Base-by-base conservation (phyloP, 2,888 invertebrate species). In the Tachina fera region DNA sequence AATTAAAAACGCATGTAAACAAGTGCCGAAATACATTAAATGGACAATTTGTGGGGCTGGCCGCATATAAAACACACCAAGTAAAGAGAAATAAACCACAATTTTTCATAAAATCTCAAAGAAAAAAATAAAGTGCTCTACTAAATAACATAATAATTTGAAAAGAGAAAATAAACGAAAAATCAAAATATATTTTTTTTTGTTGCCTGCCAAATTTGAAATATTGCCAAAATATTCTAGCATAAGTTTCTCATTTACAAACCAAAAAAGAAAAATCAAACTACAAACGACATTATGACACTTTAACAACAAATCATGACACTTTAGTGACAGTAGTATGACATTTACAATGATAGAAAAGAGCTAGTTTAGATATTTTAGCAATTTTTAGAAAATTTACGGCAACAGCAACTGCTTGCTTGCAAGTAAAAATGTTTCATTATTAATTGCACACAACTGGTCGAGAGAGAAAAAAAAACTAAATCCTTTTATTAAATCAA, bases 221-320 rank as follows among this genome's bases (percentile, higher is more conserved):
- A 71, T 51, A 16, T 56, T 86, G 86, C 86, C 86, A 86, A 86
- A 79, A 56, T 70, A 19, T 58, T 70, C 45, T 53, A 60, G 49
- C 72, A 68, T 70, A 67, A 80, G 41, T 74, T 31, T 68, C 41
- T 67, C 22, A 53, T 56, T 43, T 65, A 16, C 53, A 43, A 84
- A 76, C 4, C 43, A 70, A 65, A 70, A 11, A n/a, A 53, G n/a
- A 14, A 75, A 79, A 63, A 45, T 72, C 41, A 56, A 22, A 72
- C 51, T 22, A 39, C 49, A 71, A 61, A 22, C 63, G 60, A 72
- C 85, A 67, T 65, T 45, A 43, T 79, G 86, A 86, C 86, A 86
- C 79, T 76, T 79, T 53, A 86, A 86, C 86, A 82, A 86, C 82
- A 79, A 79, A 82, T 86, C 82, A 79, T 86, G 86, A 83, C 82